These are phyloP conservation scores for Hydractinia symbiolongicarpus DNA, from an alignment of 30 jellyfish, hydroid and myxozoan genomes.

Conservation along the genomic window DNA sequence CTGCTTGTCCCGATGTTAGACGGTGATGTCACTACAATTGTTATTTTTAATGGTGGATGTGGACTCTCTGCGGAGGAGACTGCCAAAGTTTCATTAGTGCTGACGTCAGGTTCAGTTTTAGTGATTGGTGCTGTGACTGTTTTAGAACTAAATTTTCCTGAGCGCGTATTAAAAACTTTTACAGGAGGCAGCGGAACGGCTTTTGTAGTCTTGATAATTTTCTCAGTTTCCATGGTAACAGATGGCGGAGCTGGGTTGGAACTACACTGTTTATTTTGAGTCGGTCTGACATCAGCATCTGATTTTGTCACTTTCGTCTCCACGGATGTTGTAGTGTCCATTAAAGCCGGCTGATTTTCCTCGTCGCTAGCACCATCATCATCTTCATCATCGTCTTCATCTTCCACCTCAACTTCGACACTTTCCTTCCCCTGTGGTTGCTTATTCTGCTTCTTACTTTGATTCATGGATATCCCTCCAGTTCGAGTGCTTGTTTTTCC, in stretches of 20 bases:
- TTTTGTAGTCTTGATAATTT: neutral
- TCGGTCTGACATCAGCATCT: neutral
- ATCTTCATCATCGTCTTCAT: conserved; percentile 9
- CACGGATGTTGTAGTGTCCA: conserved; percentile 2
- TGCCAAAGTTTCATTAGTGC: neutral
- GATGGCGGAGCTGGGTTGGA: neutral
- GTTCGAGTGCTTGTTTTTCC: conserved; percentile 8
- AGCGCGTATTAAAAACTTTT: conserved; percentile 27
- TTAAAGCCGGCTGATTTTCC: neutral
- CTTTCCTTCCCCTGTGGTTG: conserved; percentile 5
- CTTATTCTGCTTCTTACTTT: neutral
- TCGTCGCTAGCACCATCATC: conserved; percentile 24
- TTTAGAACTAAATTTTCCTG: conserved; percentile 16
- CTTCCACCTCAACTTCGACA: conserved; percentile 18
- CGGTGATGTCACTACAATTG: conserved; percentile 34
- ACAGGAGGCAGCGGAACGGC: conserved; percentile 18
- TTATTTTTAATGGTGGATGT: conserved; percentile 31
- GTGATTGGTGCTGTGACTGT: neutral
- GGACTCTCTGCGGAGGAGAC: conserved; percentile 10
- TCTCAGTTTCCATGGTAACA: neutral
- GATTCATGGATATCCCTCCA: conserved; percentile 3
- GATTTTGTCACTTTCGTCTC: neutral
- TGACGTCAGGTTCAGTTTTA: neutral
- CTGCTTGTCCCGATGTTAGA: conserved; percentile 9
- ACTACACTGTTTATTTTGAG: neutral